Percentiles rank a stretch among this genome's conserved stretches.
Evolutionary conservation across 2,888 invertebrate species (phyloP).

Genomic region (Apoda limacodes): DNA sequence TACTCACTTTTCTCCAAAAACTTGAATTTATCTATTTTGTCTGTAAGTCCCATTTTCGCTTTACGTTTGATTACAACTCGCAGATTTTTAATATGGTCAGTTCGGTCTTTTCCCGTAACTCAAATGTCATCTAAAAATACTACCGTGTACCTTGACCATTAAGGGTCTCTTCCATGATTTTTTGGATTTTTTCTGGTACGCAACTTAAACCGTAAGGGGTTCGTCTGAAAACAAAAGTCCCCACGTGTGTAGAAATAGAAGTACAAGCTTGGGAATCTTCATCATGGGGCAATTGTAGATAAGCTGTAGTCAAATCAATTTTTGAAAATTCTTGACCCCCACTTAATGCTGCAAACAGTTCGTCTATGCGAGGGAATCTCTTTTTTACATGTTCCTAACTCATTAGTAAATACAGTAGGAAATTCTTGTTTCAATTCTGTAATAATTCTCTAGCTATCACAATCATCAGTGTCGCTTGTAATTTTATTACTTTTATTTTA

Average conservation of each 20-base stretch:
- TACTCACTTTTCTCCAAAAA: slow-evolving; percentile 5
- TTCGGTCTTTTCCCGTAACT: slow-evolving; percentile 11
- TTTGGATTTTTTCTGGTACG: slow-evolving; percentile 21
- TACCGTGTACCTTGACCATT: slow-evolving; percentile 7
- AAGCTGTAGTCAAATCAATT: slow-evolving; percentile 21
- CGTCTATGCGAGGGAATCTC: slow-evolving; percentile 17
- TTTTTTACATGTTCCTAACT: slow-evolving; percentile 14
- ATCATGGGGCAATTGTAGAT: slow-evolving; percentile 18
- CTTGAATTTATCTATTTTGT: slow-evolving; percentile 12
- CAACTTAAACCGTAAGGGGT: slow-evolving; percentile 19
- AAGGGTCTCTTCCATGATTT: slow-evolving; percentile 16
- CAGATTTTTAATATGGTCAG: slow-evolving; percentile 9
- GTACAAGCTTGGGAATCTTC: slow-evolving; percentile 17
- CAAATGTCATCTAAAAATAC: slow-evolving; percentile 18
- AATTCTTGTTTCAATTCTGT: slow-evolving; percentile 9
- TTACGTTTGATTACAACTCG: slow-evolving; percentile 9
- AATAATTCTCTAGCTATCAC: slow-evolving; percentile 1
- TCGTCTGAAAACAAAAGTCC: slow-evolving; percentile 19
- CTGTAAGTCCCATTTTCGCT: slow-evolving; percentile 9
- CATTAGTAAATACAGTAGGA: slow-evolving; percentile 11
- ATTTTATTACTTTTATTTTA: slow-evolving; percentile 6
- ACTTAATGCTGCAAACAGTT: slow-evolving; percentile 20
- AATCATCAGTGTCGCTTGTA: slow-evolving; percentile 1
- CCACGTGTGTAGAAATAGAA: slow-evolving; percentile 19
- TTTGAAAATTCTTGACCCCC: slow-evolving; percentile 21